Percentiles rank a stretch among this genome's conserved stretches.
phyloP scores from a whole-genome alignment of 2,888 invertebrate species.

The Acleris literana region DNA sequence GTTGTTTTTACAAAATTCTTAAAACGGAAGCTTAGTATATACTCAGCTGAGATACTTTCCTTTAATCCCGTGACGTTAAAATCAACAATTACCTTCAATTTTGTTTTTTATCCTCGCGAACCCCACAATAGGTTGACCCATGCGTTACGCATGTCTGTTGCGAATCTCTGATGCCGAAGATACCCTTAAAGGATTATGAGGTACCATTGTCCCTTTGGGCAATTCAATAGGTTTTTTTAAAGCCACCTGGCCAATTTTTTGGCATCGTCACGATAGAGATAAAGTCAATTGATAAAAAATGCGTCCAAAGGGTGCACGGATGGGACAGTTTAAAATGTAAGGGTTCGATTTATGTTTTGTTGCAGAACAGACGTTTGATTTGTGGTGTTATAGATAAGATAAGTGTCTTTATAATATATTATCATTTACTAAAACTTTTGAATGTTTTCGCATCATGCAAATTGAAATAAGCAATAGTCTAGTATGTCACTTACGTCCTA shows the following conservation, averaged over 20 bases:
- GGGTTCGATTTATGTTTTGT: slow-evolving; percentile 58
- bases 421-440: not conserved
- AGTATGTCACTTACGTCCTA: not conserved
- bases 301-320: slow-evolving; percentile 49
- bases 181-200: slow-evolving; percentile 59
- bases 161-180: slow-evolving; percentile 44
- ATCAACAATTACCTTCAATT: slow-evolving; percentile 49
- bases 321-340: slow-evolving; percentile 43
- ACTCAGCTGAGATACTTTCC: slow-evolving; percentile 39
- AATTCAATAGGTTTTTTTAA: slow-evolving; percentile 38
- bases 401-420: slow-evolving; percentile 46
- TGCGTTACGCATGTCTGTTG: slow-evolving; percentile 70
- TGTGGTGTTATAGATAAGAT: slow-evolving; percentile 65
- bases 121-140: slow-evolving; percentile 57
- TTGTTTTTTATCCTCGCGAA: slow-evolving; percentile 36
- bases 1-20: not conserved
- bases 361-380: slow-evolving; percentile 54
- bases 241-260: slow-evolving; percentile 75
- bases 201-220: slow-evolving; percentile 50
- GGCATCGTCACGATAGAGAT: slow-evolving; percentile 63
- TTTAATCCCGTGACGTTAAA: slow-evolving; percentile 20
- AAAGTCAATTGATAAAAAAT: slow-evolving; percentile 70
- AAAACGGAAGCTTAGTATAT: slow-evolving; percentile 15
- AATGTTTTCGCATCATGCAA: too few species aligned
- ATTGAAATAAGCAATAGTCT: not conserved